Evolutionary conservation across 2,113 vertebrate genomes (phyloP).

Genomic region (Cebidichthys violaceus): DNA sequence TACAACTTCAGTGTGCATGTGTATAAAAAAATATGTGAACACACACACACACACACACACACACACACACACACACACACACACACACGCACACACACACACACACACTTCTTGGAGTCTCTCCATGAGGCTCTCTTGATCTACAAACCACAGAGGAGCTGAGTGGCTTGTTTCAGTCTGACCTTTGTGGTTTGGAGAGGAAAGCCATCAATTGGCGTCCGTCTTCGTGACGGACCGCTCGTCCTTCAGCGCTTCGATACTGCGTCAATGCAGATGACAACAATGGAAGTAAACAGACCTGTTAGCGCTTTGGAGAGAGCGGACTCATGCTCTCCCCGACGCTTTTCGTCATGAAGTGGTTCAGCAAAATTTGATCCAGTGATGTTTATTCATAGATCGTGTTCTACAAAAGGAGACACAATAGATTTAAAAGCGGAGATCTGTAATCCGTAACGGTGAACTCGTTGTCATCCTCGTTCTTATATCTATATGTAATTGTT

Average conservation of each 20-base stretch:
- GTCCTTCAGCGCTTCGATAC: conserved; percentile 29
- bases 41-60: neutral
- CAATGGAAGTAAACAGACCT: neutral
- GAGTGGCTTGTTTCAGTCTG: conserved; percentile 38
- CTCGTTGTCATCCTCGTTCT: neutral
- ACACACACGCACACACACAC: neutral
- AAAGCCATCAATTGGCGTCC: conserved; percentile 9
- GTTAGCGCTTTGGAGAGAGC: conserved; percentile 37
- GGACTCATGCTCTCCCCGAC: neutral
- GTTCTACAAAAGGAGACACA: neutral
- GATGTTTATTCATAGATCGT: conserved; percentile 5
- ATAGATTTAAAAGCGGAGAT: neutral
- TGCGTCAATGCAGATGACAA: conserved; percentile 18
- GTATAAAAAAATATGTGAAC: neutral
- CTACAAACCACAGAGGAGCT: conserved; percentile 34
- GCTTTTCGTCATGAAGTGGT: neutral
- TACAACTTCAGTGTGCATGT: neutral
- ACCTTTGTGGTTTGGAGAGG: conserved; percentile 37
- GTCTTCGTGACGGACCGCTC: conserved; percentile 21
- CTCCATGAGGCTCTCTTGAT: conserved; percentile 1
- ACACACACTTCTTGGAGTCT: neutral
- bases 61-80: neutral
- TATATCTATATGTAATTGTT: neutral
- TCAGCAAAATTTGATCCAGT: neutral
- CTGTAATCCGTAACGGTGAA: neutral